Evolutionary conservation across 2,113 vertebrate genomes (phyloP).

Genomic region (Morone chrysops): DNA sequence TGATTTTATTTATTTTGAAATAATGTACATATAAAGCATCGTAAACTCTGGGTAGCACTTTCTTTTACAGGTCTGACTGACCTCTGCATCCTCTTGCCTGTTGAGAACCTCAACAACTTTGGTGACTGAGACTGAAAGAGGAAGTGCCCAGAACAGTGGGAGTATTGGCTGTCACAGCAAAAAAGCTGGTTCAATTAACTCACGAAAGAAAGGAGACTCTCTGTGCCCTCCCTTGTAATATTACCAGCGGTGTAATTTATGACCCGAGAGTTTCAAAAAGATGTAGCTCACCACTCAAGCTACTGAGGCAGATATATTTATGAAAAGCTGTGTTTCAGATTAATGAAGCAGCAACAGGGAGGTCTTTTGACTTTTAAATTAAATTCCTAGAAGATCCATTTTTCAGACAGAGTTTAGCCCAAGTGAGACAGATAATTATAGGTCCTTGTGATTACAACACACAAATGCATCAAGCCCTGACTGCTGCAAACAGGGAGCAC

Average conservation of each 20-base stretch:
- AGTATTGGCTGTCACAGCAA: constrained; percentile 47
- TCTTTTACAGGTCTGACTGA: constrained; percentile 24
- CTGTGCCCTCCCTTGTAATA: constrained; percentile 54
- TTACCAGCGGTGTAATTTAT: constrained; percentile 72
- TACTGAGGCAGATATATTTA: constrained; percentile 65
- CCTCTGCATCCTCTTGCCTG: constrained; percentile 33
- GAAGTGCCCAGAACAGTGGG: constrained; percentile 12
- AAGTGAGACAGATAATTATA: constrained; percentile 69
- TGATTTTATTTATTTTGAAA: constrained; percentile 32
- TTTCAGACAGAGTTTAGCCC: constrained; percentile 62
- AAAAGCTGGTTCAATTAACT: constrained; percentile 70
- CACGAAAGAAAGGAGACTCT: constrained; percentile 51
- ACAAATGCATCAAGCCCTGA: constrained; percentile 63
- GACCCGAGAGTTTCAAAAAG: constrained; percentile 61
- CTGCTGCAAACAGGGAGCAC: constrained; percentile 47
- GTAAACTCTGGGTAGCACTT: constrained; percentile 6
- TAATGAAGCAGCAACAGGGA: constrained; percentile 67
- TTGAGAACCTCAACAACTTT: constrained; percentile 40
- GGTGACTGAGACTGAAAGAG: constrained; percentile 41
- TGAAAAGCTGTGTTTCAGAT: constrained; percentile 69
- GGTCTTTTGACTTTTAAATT: constrained; percentile 77
- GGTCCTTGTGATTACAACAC: constrained; percentile 66
- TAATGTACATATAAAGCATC: neutral
- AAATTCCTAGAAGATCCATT: constrained; percentile 71
- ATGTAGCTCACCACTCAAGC: constrained; percentile 60